Conservation (phyloP, 2,888 invertebrate species). For the Drosophila niveifrons region DNA sequence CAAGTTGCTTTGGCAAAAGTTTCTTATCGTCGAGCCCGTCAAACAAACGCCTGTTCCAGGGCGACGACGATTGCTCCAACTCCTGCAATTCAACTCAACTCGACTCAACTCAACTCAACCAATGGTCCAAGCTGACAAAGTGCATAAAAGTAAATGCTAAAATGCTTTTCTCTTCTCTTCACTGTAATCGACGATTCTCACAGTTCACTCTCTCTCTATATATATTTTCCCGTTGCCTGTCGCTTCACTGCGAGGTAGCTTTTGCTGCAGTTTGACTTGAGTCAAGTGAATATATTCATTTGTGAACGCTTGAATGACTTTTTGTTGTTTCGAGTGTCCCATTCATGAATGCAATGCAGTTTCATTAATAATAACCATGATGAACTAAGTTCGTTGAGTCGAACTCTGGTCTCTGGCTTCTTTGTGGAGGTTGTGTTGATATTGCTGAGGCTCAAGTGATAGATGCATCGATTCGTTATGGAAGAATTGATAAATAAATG, state of each 20-base stretch:
- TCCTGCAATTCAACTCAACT: not conserved
- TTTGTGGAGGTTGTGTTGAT: not conserved
- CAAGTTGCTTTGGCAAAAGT: conserved; percentile 62
- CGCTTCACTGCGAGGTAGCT: conserved; percentile 1
- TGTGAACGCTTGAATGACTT: conserved; percentile 59
- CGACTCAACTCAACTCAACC: conserved; percentile 7
- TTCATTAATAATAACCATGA: conserved; percentile 29
- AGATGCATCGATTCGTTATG: conserved; percentile 4
- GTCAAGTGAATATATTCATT: conserved; percentile 59
- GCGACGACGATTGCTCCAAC: conserved; percentile 13
- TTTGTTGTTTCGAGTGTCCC: conserved; percentile 52
- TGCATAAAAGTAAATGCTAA: conserved; percentile 46
- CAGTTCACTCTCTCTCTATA: not conserved
- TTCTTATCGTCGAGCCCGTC: conserved; percentile 45
- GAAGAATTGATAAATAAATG: conserved; percentile 16
- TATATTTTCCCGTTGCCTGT: not conserved
- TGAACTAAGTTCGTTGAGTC: conserved; percentile 6
- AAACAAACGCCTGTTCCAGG: conserved; percentile 13
- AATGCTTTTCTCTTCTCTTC: conserved; percentile 20
- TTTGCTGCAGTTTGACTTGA: conserved; percentile 28
- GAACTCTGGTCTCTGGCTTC: no score
- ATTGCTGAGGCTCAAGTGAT: not conserved
- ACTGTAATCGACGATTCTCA: conserved; percentile 13
- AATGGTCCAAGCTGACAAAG: conserved; percentile 32
- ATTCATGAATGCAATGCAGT: conserved; percentile 29